Evolutionary conservation across 2,113 vertebrate genomes (phyloP), one percentile per base, ranked within the genome.

Genomic region (Ceyx melanurus): DNA sequence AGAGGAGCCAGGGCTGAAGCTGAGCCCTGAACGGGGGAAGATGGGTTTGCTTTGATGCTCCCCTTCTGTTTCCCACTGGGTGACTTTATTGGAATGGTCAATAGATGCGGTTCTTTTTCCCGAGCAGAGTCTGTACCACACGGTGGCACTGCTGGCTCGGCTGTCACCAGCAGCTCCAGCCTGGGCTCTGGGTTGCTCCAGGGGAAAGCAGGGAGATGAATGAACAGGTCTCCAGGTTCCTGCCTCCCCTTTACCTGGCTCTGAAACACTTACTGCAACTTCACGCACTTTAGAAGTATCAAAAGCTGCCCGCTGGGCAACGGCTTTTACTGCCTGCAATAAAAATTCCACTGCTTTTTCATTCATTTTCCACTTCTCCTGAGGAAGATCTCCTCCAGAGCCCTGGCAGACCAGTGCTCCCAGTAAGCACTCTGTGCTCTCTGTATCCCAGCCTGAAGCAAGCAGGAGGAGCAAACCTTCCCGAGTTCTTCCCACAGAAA

Each of bases 101-200:
- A 19, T 2, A 75, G 46, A 70, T 11, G 0, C 2, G 21, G 26
- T 7, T 2, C 1, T 25, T 61, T 11, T 21, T 9, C 23, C 23
- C n/a, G 13, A 8, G 31, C 1, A 20, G 2, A 58, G 12, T 1
- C 51, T 7, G 20, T 35, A 74, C 97, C 97, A 88, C 97, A 88
- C 23, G 97, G 95, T 95, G 97, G 85, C 97, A 93, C 85, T 93
- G 81, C 71, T 18, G 87, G 13, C 71, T 62, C 20, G 29, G 33
- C 23, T 25, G 53, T 45, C 43, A 33, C 22, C 62, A 46, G 74
- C 70, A 21, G 73, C 86, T 9, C 56, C 4, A 35, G 6, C 22
- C 46, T 8, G 8, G 13, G 6, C 2, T 0, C 20, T 25, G 56
- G 21, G 15, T 14, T 0, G 16, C 3, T 3, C 11, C 0, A 2